Evolutionary conservation across 2,113 vertebrate genomes (phyloP).

Genomic region (Dromaius novaehollandiae): DNA sequence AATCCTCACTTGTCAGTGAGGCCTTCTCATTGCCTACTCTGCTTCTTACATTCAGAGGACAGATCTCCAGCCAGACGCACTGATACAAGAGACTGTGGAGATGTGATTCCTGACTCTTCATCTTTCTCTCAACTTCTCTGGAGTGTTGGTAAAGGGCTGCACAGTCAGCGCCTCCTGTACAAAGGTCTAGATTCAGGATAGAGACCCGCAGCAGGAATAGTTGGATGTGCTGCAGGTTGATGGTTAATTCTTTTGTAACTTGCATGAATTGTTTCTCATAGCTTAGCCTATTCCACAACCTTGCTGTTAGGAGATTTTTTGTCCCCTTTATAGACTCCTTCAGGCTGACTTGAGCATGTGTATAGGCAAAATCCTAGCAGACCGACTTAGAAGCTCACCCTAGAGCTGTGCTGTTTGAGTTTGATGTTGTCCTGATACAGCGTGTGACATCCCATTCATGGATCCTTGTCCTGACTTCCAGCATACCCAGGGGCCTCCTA

Average conservation of each 20-base stretch:
- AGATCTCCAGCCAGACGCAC: neutral
- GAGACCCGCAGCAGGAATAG: neutral
- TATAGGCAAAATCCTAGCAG: neutral
- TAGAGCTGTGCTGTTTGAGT: neutral
- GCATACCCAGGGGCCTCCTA: neutral
- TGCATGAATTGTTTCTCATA: neutral
- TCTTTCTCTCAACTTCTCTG: neutral
- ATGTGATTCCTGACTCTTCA: neutral
- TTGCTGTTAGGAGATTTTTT: neutral
- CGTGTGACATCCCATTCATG: neutral
- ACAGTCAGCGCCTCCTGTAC: neutral
- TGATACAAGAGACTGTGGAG: neutral
- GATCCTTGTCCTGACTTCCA: slow-evolving; percentile 15
- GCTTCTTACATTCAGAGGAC: neutral
- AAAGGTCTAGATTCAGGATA: neutral
- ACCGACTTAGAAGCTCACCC: neutral
- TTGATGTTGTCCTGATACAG: neutral
- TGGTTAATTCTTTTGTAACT: neutral
- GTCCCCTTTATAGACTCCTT: neutral
- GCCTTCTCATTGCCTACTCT: neutral
- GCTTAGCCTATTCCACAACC: neutral
- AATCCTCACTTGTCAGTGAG: neutral
- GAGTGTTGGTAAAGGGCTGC: neutral
- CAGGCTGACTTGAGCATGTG: neutral
- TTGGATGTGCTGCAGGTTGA: neutral